Evolutionary conservation across 2,113 vertebrate genomes (phyloP), one percentile per base, ranked within the genome.

Genomic region (Pontoporia blainvillei): DNA sequence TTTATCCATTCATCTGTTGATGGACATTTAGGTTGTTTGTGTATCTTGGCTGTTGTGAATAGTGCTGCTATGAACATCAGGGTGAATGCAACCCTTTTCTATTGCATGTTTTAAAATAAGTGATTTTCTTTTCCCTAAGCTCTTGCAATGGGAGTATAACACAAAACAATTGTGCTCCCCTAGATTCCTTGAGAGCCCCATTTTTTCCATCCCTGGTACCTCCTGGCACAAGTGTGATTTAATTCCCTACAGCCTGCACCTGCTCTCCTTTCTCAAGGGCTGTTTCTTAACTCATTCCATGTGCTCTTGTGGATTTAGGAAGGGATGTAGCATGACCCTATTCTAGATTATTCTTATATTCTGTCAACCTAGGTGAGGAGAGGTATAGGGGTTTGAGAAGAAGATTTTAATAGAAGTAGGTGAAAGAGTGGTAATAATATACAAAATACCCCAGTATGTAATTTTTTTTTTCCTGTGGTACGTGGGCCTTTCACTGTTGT

Each of bases 81-180:
- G 27, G 15, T 49, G 27, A 75, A 46, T 49, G 46, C 44, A 44
- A 62, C 12, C 3, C 2, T 62, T 90, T 67, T 64, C 13, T 67
- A 36, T 17, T 31, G 1, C 21, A 41, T 20, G 10, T 69, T 3
- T n/a, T 89, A 72, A 71, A 34, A 17, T 6, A 61, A 49, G 23
- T 79, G 46, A 9, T 10, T 10, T 83, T 54, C 6, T 6, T 20
- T 1, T 8, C 29, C 13, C 4, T 20, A 69, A 25, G 13, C 41
- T 57, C 54, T 57, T 39, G 52, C 46, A 61, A 59, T 72, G 7
- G 4, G 9, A 46, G 2, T 3, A 0, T 41, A 49, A 3, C 11
- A 31, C 21, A 12, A 29, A 25, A 54, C 4, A 25, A 2, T 0
- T 1, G 3, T 12, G 17, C 4, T 52, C 8, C 1, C 1, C 6